A percentile compares a stretch with the other conserved stretches of the same genome.
Conservation (phyloP, 1,140 invertebrate species). For the Luehdorfia chinensis region DNA sequence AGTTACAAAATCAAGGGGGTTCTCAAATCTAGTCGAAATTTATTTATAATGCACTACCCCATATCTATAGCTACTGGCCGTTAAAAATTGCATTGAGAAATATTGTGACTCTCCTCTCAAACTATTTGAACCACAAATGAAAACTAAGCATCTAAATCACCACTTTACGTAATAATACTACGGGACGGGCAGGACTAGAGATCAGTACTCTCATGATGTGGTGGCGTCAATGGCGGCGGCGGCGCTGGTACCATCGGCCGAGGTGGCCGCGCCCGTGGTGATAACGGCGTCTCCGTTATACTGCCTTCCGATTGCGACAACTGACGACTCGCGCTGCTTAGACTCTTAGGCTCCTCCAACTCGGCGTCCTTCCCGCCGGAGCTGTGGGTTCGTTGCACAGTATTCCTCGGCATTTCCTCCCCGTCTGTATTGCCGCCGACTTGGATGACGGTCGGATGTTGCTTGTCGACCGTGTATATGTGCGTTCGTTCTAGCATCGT, state of each 20-base stretch:
- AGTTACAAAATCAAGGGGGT: too few relatives aligned
- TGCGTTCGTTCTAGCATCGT: slow-evolving; percentile 80
- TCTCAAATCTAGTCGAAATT: too few relatives aligned
- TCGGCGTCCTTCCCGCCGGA: slow-evolving; percentile 60
- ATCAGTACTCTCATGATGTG: slow-evolving; percentile 58
- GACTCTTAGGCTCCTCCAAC: slow-evolving; percentile 46
- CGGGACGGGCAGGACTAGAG: slow-evolving; percentile 37
- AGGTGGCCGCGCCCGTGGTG: slow-evolving; percentile 46
- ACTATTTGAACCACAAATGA: neutral
- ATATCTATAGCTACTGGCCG: too few relatives aligned
- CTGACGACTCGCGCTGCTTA: slow-evolving; percentile 57
- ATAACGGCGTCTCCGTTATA: slow-evolving; percentile 58
- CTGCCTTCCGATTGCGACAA: slow-evolving; percentile 72
- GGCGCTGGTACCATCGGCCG: slow-evolving; percentile 49
- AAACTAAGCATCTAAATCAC: neutral
- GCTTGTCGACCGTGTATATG: slow-evolving; percentile 83
- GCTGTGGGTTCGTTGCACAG: slow-evolving; percentile 65
- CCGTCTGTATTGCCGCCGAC: slow-evolving; percentile 45
- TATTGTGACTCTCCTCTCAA: too few relatives aligned
- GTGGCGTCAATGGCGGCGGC: slow-evolving; percentile 48
- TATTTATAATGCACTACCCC: too few relatives aligned
- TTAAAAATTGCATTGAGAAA: too few relatives aligned
- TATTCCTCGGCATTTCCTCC: slow-evolving; percentile 39
- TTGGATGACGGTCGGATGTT: slow-evolving; percentile 83
- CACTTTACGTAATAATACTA: slow-evolving; percentile 11